Evolutionary conservation across 2,113 vertebrate genomes (phyloP).

Genomic region (Lota lota): DNA sequence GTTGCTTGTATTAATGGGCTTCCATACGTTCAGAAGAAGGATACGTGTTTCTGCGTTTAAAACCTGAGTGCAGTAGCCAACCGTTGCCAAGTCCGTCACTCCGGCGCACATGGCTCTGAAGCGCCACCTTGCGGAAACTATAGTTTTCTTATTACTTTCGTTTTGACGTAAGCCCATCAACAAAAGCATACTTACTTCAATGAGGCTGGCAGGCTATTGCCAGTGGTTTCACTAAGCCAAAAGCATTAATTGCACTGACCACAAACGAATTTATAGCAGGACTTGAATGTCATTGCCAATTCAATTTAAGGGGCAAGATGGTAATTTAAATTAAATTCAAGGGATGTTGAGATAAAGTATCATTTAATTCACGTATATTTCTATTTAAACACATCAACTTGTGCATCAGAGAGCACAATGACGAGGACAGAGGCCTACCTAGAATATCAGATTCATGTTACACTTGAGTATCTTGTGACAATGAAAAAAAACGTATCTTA

Average conservation of each 20-base stretch:
- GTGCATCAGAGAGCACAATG: too few relatives aligned
- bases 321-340: too few relatives aligned
- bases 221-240: neutral
- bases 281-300: neutral
- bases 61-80: neutral
- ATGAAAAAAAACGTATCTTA: conserved; percentile 1
- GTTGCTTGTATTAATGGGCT: neutral
- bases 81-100: neutral
- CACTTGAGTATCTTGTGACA: conserved; percentile 12
- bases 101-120: too few relatives aligned
- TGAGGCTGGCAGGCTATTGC: neutral
- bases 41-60: neutral
- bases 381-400: neutral
- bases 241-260: neutral
- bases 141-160: neutral
- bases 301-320: neutral
- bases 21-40: neutral
- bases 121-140: neutral
- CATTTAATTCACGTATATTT: too few relatives aligned
- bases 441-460: conserved; percentile 8
- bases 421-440: too few relatives aligned
- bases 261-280: neutral
- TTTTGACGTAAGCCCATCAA: neutral
- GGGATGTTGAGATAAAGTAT: neutral
- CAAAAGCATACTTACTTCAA: neutral